Evolutionary conservation across 2,888 invertebrate genomes (phyloP).

Genomic region (Heliconius aoede): DNA sequence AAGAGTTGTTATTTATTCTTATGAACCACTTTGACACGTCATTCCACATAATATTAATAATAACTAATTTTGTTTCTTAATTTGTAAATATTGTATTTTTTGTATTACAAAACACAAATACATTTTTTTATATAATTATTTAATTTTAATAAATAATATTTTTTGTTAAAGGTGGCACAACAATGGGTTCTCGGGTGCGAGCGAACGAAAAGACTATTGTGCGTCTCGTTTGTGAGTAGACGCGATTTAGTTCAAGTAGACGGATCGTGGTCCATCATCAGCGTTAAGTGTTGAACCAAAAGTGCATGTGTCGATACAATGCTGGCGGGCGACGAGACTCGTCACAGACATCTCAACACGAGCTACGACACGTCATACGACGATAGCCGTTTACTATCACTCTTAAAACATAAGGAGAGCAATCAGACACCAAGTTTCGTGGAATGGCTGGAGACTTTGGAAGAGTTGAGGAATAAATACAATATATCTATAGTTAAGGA

Average conservation of each 20-base stretch:
- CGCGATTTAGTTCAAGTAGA: slow-evolving; percentile 33
- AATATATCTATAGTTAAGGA: slow-evolving; percentile 70
- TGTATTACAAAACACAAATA: slow-evolving; percentile 13
- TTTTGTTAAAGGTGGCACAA: slow-evolving; percentile 35
- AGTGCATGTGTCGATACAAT: slow-evolving; percentile 56
- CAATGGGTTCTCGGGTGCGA: slow-evolving; percentile 19
- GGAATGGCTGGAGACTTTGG: slow-evolving; percentile 69
- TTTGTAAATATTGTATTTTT: not conserved
- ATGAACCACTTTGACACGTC: too few relatives aligned
- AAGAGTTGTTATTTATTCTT: too few relatives aligned
- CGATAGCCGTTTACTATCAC: slow-evolving; percentile 66
- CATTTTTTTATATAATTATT: not conserved
- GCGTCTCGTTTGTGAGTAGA: slow-evolving; percentile 18
- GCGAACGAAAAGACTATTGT: slow-evolving; percentile 18
- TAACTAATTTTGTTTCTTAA: too few relatives aligned
- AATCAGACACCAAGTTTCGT: slow-evolving; percentile 65
- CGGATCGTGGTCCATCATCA: slow-evolving; percentile 35
- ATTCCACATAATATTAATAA: too few relatives aligned
- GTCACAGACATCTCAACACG: slow-evolving; percentile 51
- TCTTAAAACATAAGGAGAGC: slow-evolving; percentile 63
- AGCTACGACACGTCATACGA: slow-evolving; percentile 61
- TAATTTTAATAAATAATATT: slow-evolving; percentile 4
- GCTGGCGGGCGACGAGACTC: slow-evolving; percentile 68
- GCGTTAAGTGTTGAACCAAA: slow-evolving; percentile 68
- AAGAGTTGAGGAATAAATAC: slow-evolving; percentile 68